A percentile compares a stretch with the other conserved stretches of the same genome.
These are phyloP conservation scores for Yponomeuta plumbellus DNA, from an alignment of 2,888 invertebrate species.

Conservation along the genomic window DNA sequence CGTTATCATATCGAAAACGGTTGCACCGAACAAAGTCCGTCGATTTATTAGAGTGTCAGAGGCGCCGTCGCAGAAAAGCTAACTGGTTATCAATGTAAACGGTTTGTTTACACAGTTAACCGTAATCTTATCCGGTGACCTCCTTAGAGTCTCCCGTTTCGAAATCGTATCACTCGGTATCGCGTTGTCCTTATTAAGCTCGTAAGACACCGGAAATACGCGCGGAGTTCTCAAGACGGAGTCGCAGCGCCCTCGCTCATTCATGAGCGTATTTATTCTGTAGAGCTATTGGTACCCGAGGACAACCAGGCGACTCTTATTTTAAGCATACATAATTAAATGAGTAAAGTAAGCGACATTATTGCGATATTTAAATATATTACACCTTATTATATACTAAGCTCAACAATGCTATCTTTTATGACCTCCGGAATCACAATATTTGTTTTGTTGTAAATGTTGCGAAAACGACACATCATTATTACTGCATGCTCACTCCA, in stretches of 20 bases:
- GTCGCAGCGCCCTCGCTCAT: constrained; percentile 44
- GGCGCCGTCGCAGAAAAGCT: constrained; percentile 68
- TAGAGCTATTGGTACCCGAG: constrained; percentile 13
- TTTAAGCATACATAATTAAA: no score
- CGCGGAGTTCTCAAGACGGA: constrained; percentile 42
- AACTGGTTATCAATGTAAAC: constrained; percentile 72
- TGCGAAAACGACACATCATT: no score
- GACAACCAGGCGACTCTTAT: no score
- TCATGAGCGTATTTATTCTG: constrained; percentile 69
- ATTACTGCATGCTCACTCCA: no score
- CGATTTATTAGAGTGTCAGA: constrained; percentile 49
- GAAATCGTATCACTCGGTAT: constrained; percentile 69
- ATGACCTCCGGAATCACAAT: no score
- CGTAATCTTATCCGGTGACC: constrained; percentile 76
- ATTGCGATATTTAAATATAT: no score
- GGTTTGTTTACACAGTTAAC: constrained; percentile 74
- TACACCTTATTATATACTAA: no score
- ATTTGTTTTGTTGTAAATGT: no score
- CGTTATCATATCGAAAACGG: constrained; percentile 14
- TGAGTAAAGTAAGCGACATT: no score
- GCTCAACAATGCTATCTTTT: no score
- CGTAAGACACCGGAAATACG: constrained; percentile 60
- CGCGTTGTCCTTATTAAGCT: constrained; percentile 57
- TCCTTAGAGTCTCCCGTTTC: constrained; percentile 73
- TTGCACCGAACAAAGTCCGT: constrained; percentile 35